phyloP scores from a whole-genome alignment of 1,140 invertebrate genomes.

The Meteorus sp. region DNA sequence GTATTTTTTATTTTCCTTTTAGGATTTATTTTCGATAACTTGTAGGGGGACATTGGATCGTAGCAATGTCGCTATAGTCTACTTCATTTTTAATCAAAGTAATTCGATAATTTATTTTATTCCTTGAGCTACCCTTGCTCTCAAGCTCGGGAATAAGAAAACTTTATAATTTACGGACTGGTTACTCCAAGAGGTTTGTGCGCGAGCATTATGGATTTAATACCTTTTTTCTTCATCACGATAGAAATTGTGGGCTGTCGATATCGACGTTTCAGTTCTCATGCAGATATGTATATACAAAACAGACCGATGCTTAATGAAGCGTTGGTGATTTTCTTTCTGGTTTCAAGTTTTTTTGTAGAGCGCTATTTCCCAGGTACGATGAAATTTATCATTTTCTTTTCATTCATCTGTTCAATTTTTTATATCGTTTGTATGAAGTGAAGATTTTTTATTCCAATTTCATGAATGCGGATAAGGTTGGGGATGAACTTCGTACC shows the following conservation, averaged over 20 bases:
- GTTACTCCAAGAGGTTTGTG: conserved; percentile 29
- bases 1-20: conserved; percentile 32
- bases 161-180: conserved; percentile 44
- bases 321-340: too few species aligned
- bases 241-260: too few species aligned
- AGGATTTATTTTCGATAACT: conserved; percentile 45
- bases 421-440: neutral
- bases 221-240: neutral
- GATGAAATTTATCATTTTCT: neutral
- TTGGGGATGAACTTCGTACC: neutral
- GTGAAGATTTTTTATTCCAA: neutral
- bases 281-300: too few species aligned
- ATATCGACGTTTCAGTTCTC: too few species aligned
- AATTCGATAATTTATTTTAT: conserved; percentile 49
- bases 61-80: conserved; percentile 3
- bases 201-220: neutral
- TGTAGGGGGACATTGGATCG: conserved; percentile 22
- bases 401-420: too few species aligned
- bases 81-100: conserved; percentile 46
- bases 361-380: neutral
- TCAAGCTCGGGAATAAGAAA: conserved; percentile 36
- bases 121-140: conserved; percentile 33
- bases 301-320: too few species aligned
- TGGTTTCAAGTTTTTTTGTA: too few species aligned
- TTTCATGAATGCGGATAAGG: neutral